These are phyloP conservation scores for Mustela nigripes DNA, from an alignment of 2,113 vertebrate genomes.

Conservation along the genomic window DNA sequence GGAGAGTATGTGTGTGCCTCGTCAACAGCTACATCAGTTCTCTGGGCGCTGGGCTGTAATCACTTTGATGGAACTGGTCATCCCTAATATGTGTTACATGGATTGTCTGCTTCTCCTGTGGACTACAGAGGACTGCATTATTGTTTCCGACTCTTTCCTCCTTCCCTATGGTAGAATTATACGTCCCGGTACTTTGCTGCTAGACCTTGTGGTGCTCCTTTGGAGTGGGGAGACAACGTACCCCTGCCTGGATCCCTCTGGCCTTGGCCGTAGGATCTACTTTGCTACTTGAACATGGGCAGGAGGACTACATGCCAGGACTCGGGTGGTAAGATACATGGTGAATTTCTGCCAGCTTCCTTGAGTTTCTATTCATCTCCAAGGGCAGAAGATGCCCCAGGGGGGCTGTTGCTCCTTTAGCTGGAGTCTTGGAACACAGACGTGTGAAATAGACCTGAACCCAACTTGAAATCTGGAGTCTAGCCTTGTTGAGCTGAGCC, in stretches of 20 bases:
- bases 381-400: neutral
- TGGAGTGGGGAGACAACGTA: accelerated
- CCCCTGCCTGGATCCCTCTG: neutral
- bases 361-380: neutral
- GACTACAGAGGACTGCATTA: neutral
- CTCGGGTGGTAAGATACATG: neutral
- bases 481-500: neutral
- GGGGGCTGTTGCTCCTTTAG: neutral
- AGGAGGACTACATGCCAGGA: neutral
- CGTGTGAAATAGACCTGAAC: conserved; percentile 26
- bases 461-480: conserved; percentile 30
- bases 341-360: neutral
- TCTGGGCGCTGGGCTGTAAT: neutral
- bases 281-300: neutral
- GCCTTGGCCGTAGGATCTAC: neutral
- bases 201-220: neutral
- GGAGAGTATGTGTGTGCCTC: neutral
- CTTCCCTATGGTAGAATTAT: neutral
- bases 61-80: neutral
- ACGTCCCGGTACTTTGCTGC: neutral
- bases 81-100: neutral
- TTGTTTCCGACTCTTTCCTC: neutral
- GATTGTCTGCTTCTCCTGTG: neutral
- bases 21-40: neutral
- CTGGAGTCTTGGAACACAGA: conserved; percentile 22